Evolutionary conservation across 2,888 invertebrate species (phyloP).

Genomic region (Coleophora flavipennella): DNA sequence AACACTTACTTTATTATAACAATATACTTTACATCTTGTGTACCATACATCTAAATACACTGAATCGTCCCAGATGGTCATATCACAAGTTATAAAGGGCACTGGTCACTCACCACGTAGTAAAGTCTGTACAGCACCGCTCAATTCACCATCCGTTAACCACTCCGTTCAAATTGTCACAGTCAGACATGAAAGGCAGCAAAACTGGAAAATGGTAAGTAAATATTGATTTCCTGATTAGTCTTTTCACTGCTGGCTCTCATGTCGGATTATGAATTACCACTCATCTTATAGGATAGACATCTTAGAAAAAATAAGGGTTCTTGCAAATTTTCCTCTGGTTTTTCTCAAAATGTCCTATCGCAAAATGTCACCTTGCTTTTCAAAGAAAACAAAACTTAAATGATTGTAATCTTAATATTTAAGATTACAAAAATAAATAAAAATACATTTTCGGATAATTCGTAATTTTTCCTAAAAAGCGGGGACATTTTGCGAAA

Average conservation of each 20-base stretch:
- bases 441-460: too few relatives aligned
- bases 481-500: too few relatives aligned
- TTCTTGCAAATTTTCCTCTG: not conserved
- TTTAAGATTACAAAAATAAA: too few relatives aligned
- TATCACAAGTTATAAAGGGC: slow-evolving; percentile 60
- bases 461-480: too few relatives aligned
- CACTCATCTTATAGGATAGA: not conserved
- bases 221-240: too few relatives aligned
- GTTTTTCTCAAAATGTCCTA: too few relatives aligned
- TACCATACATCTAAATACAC: slow-evolving; percentile 31
- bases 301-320: not conserved
- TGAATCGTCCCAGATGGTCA: slow-evolving; percentile 3
- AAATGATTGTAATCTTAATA: too few relatives aligned
- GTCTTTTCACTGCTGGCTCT: too few relatives aligned
- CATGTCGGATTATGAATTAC: too few relatives aligned
- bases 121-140: slow-evolving; percentile 21
- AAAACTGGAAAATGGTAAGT: too few relatives aligned
- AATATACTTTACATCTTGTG: slow-evolving; percentile 44
- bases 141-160: slow-evolving; percentile 11
- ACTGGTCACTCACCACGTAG: slow-evolving; percentile 34
- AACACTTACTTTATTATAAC: slow-evolving; percentile 56
- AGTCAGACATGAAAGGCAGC: slow-evolving; percentile 9
- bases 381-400: too few relatives aligned
- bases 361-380: too few relatives aligned
- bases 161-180: not conserved